Percentiles rank a stretch among this genome's conserved stretches.
phyloP scores from a whole-genome alignment of 2,797 vertebrate species.

The Sebastolobus alascanus region DNA sequence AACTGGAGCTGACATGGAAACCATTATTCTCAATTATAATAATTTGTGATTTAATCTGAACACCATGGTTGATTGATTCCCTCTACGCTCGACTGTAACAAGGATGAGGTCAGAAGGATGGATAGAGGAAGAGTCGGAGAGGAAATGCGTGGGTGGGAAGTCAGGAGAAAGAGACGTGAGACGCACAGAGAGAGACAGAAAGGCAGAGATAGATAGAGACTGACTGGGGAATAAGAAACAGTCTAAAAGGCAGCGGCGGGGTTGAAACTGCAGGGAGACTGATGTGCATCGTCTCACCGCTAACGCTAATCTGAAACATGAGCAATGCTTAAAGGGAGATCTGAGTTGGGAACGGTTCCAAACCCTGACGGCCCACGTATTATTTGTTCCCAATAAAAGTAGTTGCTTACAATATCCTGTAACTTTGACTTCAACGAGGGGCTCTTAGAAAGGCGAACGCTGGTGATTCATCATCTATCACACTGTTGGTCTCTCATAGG shows the following conservation, averaged over 20 bases:
- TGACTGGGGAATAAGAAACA: constrained; percentile 30
- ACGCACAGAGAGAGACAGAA: constrained; percentile 35
- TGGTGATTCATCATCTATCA: constrained; percentile 65
- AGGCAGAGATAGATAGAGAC: constrained; percentile 41
- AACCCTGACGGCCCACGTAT: constrained; percentile 50
- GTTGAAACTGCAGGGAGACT: constrained; percentile 27
- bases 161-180: constrained; percentile 48
- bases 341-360: constrained; percentile 70
- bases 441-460: constrained; percentile 48
- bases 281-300: constrained; percentile 57
- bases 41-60: constrained; percentile 84
- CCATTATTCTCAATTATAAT: constrained; percentile 82
- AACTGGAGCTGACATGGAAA: constrained; percentile 83
- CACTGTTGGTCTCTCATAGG: constrained; percentile 34
- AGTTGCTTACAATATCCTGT: constrained; percentile 74
- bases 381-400: constrained; percentile 78
- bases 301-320: constrained; percentile 81
- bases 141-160: constrained; percentile 60
- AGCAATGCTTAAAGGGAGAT: constrained; percentile 61
- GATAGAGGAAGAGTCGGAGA: constrained; percentile 49
- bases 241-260: constrained; percentile 13
- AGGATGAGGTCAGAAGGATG: constrained; percentile 73
- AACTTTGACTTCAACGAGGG: constrained; percentile 43
- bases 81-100: constrained; percentile 67
- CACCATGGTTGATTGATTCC: constrained; percentile 75